These are phyloP conservation scores for Zhuqinia jingwanae DNA, from an alignment of 2,888 invertebrate genomes.

Conservation along the genomic window DNA sequence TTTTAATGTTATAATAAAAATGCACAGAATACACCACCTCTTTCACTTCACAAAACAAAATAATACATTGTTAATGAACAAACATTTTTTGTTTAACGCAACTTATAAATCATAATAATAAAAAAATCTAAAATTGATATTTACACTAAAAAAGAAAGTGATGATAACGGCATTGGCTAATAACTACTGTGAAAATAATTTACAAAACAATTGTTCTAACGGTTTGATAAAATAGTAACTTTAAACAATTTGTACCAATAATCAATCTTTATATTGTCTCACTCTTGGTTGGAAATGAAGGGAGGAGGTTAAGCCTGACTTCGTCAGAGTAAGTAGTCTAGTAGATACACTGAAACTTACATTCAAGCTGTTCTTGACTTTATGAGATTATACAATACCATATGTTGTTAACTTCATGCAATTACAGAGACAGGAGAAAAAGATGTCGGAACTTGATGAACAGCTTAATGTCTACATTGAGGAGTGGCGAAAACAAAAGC, in stretches of 20 bases:
- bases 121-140: constrained; percentile 42
- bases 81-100: constrained; percentile 22
- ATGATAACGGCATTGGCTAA: constrained; percentile 59
- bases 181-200: constrained; percentile 49
- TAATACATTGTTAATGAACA: constrained; percentile 33
- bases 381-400: too few species aligned
- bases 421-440: constrained; percentile 70
- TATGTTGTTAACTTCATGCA: neutral
- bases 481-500: constrained; percentile 75
- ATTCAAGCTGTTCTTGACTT: too few species aligned
- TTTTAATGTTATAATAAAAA: neutral
- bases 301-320: constrained; percentile 74
- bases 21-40: constrained; percentile 22
- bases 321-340: constrained; percentile 69
- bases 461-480: constrained; percentile 75
- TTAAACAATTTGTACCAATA: constrained; percentile 30
- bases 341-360: neutral
- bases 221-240: neutral
- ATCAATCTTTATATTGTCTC: constrained; percentile 52
- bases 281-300: constrained; percentile 49
- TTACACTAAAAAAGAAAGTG: constrained; percentile 55
- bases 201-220: constrained; percentile 5
- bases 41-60: constrained; percentile 7
- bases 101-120: constrained; percentile 18
- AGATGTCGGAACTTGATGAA: constrained; percentile 71